Percentiles rank a stretch among this genome's conserved stretches.
Conservation (phyloP, 2,888 invertebrate species). For the Torymus auratus region DNA sequence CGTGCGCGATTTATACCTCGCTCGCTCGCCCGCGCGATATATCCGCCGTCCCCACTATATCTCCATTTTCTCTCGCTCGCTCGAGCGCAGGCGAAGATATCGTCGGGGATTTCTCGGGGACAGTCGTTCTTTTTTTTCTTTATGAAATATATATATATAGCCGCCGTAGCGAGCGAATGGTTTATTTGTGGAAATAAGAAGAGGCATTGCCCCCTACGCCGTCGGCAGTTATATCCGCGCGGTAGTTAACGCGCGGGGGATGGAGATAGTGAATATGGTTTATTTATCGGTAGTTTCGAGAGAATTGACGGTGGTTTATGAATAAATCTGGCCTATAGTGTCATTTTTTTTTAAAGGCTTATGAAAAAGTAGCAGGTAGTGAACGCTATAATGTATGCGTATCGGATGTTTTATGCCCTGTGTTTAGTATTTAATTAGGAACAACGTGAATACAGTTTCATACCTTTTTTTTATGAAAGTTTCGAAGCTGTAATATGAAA, state of each 20-base stretch:
- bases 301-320: too few species aligned
- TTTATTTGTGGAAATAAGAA: conserved; percentile 51
- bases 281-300: too few species aligned
- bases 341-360: too few species aligned
- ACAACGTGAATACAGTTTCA: too few species aligned
- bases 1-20: conserved; percentile 24
- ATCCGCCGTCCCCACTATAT: conserved; percentile 33
- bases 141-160: conserved; percentile 44
- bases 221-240: not conserved
- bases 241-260: not conserved
- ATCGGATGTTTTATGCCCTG: too few species aligned
- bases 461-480: too few species aligned
- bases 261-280: too few species aligned
- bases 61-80: conserved; percentile 36
- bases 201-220: not conserved
- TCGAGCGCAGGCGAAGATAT: conserved; percentile 42
- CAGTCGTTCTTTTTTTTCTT: conserved; percentile 28
- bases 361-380: too few species aligned
- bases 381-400: too few species aligned
- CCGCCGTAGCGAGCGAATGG: conserved; percentile 21
- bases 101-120: conserved; percentile 40
- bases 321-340: too few species aligned
- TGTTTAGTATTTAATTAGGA: too few species aligned
- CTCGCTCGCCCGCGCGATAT: not conserved
- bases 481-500: too few species aligned